These are phyloP conservation scores for Apis florea DNA, from an alignment of 1,140 invertebrate species.

Conservation along the genomic window DNA sequence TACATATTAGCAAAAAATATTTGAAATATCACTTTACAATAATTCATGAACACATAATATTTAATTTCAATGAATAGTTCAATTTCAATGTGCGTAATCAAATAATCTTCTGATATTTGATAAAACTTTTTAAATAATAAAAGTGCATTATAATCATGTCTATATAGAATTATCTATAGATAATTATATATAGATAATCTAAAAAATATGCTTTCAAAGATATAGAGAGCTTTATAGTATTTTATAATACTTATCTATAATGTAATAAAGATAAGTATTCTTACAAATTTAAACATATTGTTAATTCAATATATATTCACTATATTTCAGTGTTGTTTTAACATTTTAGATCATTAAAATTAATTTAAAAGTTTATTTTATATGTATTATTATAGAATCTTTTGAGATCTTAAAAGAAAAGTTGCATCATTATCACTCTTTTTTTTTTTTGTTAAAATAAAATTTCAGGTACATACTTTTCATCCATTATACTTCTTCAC, in stretches of 20 bases:
- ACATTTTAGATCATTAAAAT: neutral
- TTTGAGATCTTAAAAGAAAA: conserved; percentile 17
- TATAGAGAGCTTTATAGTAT: conserved; percentile 26
- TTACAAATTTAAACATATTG: neutral
- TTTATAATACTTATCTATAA: neutral
- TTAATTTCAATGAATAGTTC: conserved; percentile 16
- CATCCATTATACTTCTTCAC: conserved; percentile 62
- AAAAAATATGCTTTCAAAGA: conserved; percentile 27
- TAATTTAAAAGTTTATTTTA: conserved; percentile 14
- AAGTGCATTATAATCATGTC: conserved; percentile 26
- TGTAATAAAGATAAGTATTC: neutral
- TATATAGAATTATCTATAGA: conserved; percentile 4
- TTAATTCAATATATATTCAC: neutral
- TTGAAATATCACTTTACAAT: neutral
- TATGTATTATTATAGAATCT: neutral
- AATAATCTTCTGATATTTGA: conserved; percentile 7
- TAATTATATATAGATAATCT: conserved; percentile 16
- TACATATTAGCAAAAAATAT: neutral
- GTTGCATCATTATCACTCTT: neutral
- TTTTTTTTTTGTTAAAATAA: conserved; percentile 30
- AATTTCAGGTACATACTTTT: conserved; percentile 54
- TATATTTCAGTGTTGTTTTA: neutral
- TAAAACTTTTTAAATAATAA: conserved; percentile 22
- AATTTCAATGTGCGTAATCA: conserved; percentile 37
- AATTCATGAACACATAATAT: conserved; percentile 29